Base-by-base conservation (phyloP, 2,113 vertebrate species). In the Notothenia rossii region DNA sequence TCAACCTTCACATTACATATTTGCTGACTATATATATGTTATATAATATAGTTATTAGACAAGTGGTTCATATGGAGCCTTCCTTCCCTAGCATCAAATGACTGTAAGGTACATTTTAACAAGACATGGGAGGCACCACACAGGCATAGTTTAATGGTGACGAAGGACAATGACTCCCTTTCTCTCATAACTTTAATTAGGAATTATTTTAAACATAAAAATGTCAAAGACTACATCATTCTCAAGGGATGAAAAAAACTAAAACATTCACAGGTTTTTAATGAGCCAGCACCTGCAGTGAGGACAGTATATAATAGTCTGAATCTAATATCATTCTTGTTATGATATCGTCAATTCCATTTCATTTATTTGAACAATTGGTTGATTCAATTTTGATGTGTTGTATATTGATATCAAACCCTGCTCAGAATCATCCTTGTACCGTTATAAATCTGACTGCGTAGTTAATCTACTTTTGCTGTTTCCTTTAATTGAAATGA, bases 191-290 rank as follows among this genome's bases (percentile, higher is more conserved):
- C 45, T 76, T 43, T 45, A 45, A 13, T 45, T 48, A 20, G 71
- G 25, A 83, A 66, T 66, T 14, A 59, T 51, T 20, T 6, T 45
- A 20, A 45, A 78, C 51, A 55, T 51, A 74, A 69, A 77, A 36
- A 14, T 2, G 10, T 36, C 25, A 25, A 36, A 36, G 36, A 1
- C 36, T 36, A 14, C 33, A 45, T 56, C 68, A 60, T 77, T 63
- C 72, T 25, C 9, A 17, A 11, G 50, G 64, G 33, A 9, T 4
- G 9, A 14, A 59, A 53, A 5, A 29, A 20, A 10, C 2, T 9
- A 13, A 18, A 13, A 40, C 11, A 87, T 88, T 86, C 88, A 75
- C 53, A 66, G 65, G 36, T 50, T 70, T 65, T 53, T 65, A 45
- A 77, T 70, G 72, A 79, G 72, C 49, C 46, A 53, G 40, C 51